Percentiles rank a stretch among this genome's conserved stretches.
phyloP scores from a whole-genome alignment of 2,888 invertebrate genomes.

The Eugnorisma glareosa region DNA sequence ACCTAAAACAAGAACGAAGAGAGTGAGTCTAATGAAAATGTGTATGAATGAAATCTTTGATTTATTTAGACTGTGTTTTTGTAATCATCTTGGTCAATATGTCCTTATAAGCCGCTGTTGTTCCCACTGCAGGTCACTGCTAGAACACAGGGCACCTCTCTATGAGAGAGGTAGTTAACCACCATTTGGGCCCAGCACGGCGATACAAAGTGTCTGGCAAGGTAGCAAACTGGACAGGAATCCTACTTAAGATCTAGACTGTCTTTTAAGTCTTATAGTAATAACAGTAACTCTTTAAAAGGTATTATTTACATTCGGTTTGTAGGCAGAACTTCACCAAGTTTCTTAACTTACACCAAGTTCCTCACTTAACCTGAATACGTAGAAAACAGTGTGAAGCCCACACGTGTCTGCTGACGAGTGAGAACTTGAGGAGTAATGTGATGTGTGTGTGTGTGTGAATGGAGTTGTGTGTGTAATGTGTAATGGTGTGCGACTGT shows the following conservation, averaged over 20 bases:
- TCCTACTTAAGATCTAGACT: not conserved
- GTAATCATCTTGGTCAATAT: not conserved
- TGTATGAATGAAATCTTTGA: not conserved
- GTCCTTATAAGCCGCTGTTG: not conserved
- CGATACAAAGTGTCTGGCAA: not conserved
- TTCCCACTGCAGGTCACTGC: not conserved
- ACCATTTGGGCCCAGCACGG: not conserved
- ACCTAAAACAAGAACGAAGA: not conserved
- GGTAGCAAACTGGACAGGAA: not conserved
- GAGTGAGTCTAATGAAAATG: not conserved
- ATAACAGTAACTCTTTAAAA: not conserved
- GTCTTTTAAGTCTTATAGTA: not conserved
- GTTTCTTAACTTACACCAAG: not conserved
- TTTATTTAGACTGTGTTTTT: not conserved
- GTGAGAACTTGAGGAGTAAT: constrained; percentile 12
- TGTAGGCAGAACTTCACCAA: not conserved
- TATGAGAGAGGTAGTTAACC: not conserved
- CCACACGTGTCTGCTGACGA: constrained; percentile 13
- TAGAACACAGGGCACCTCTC: not conserved
- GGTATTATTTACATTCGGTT: not conserved
- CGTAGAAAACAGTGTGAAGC: constrained; percentile 21
- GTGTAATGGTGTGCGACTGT: constrained; percentile 53
- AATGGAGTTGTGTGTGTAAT: too few species aligned
- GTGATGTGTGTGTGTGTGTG: too few species aligned
- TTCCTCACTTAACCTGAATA: constrained; percentile 26